phyloP scores from a whole-genome alignment of 2,113 vertebrate species.

The Melospiza melodia region DNA sequence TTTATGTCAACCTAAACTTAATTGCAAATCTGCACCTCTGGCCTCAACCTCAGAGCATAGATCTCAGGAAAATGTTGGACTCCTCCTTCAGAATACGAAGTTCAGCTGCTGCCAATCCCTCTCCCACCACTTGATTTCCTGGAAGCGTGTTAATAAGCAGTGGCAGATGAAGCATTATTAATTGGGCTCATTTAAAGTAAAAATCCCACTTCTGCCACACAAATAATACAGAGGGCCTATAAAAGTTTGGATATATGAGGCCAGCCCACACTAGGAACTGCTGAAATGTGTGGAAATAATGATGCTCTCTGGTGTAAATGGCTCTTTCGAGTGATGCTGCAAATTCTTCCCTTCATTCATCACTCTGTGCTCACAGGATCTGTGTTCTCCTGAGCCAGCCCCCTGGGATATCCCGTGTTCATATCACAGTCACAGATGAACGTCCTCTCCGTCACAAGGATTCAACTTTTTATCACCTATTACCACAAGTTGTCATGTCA shows the following conservation, averaged over 20 bases:
- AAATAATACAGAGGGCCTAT: not conserved
- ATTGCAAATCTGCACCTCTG: not conserved
- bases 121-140: not conserved
- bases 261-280: not conserved
- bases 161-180: not conserved
- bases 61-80: not conserved
- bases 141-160: not conserved
- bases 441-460: not conserved
- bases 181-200: conserved; percentile 5
- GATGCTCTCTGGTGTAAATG: not conserved
- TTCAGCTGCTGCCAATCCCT: fast-evolving
- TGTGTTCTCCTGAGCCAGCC: not conserved
- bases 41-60: not conserved
- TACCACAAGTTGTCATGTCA: not conserved
- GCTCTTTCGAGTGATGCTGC: not conserved
- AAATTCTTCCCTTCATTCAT: conserved; percentile 9
- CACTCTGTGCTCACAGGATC: not conserved
- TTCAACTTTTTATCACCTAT: conserved; percentile 18
- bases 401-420: fast-evolving
- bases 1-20: not conserved
- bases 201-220: not conserved
- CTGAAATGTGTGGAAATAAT: not conserved
- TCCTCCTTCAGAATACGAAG: not conserved
- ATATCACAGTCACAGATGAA: not conserved
- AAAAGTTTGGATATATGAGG: not conserved